Conservation (phyloP, 2,113 vertebrate species). For the Centropristis striata region DNA sequence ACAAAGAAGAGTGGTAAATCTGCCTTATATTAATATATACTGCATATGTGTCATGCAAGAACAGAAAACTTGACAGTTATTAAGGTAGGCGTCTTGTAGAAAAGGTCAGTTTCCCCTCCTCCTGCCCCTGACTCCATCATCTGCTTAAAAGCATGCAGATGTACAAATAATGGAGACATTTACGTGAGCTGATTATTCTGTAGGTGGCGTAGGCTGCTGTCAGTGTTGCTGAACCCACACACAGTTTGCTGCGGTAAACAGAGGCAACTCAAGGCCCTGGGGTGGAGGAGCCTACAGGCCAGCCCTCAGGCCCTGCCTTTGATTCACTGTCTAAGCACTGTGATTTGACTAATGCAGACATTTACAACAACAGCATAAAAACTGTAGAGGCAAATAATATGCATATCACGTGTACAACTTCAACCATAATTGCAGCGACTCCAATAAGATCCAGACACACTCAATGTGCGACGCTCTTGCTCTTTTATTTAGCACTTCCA, state of each 20-base stretch:
- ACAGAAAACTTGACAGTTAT: not conserved
- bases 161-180: not conserved
- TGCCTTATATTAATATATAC: not conserved
- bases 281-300: slow-evolving; percentile 53
- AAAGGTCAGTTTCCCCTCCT: not conserved
- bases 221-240: slow-evolving; percentile 19
- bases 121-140: not conserved
- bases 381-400: slow-evolving; percentile 23
- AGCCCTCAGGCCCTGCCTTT: slow-evolving; percentile 58
- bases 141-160: not conserved
- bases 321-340: slow-evolving; percentile 51
- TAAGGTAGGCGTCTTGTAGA: too few species aligned
- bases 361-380: slow-evolving; percentile 46
- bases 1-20: not conserved
- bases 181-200: slow-evolving; percentile 17
- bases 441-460: slow-evolving; percentile 11
- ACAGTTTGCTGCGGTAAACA: slow-evolving; percentile 51
- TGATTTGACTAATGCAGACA: slow-evolving; percentile 61
- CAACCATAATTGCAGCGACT: not conserved
- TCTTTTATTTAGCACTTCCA: slow-evolving; percentile 30
- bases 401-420: not conserved
- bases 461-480: not conserved
- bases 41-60: not conserved
- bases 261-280: slow-evolving; percentile 11
- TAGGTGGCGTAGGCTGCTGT: slow-evolving; percentile 20